Evolutionary conservation across 2,113 vertebrate species (phyloP).

Genomic region (Mirza zaza): DNA sequence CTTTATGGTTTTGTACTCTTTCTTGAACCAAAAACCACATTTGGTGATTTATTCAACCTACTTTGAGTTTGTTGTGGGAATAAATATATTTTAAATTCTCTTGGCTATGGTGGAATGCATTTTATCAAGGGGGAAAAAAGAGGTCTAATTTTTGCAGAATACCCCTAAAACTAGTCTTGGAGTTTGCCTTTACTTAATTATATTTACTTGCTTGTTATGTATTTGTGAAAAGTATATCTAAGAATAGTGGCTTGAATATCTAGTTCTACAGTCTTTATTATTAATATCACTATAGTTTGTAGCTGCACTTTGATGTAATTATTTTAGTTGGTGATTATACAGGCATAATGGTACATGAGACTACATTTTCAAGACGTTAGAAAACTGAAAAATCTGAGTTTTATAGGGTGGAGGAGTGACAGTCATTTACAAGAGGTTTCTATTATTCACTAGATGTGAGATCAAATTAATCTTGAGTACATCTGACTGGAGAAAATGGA

Average conservation of each 20-base stretch:
- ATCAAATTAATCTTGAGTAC: constrained; percentile 64
- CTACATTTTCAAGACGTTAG: constrained; percentile 24
- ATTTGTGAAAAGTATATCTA: not conserved
- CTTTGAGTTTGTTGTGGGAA: not conserved
- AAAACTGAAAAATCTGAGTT: constrained; percentile 25
- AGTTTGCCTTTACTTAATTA: constrained; percentile 39
- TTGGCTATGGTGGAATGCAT: not conserved
- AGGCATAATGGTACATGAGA: not conserved
- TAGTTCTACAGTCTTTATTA: not conserved
- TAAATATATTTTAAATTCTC: constrained; percentile 16
- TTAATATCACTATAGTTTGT: not conserved
- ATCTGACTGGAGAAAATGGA: constrained; percentile 54
- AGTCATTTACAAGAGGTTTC: constrained; percentile 17
- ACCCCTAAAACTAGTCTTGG: not conserved
- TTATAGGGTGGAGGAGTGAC: constrained; percentile 2
- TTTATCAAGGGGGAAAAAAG: not conserved
- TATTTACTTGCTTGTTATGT: not conserved
- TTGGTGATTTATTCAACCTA: not conserved
- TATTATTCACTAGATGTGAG: constrained; percentile 46
- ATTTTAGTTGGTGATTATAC: not conserved
- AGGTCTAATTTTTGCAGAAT: not conserved
- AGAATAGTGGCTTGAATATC: not conserved
- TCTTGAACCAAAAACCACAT: not conserved
- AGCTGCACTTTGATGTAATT: not conserved
- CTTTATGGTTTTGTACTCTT: not conserved